Percentiles rank a stretch among this genome's conserved stretches.
These are phyloP conservation scores for Oryzias javanicus DNA, from an alignment of 2,113 vertebrate species.

Conservation along the genomic window DNA sequence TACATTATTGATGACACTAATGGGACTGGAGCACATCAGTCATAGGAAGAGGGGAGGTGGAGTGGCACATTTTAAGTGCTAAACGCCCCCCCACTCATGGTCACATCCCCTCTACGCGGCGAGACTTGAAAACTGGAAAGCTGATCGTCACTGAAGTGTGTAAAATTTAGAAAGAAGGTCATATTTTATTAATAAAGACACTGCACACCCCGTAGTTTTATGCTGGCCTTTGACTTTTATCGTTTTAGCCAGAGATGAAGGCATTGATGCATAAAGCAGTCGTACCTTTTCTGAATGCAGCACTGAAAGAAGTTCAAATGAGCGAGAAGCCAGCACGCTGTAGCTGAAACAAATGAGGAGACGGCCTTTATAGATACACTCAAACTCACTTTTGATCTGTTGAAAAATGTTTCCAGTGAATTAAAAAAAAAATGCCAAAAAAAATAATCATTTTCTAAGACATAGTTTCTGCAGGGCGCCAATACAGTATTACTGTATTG, in stretches of 20 bases:
- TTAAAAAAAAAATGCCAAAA: too few relatives aligned
- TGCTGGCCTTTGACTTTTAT: constrained; percentile 27
- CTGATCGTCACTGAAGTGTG: constrained; percentile 14
- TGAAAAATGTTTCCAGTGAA: too few relatives aligned
- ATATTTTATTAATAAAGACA: constrained; percentile 52
- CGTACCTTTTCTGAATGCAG: constrained; percentile 5
- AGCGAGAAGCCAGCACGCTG: constrained; percentile 32
- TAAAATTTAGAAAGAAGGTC: constrained; percentile 28
- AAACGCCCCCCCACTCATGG: not conserved
- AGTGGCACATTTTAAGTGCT: constrained; percentile 52
- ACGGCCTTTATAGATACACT: constrained; percentile 21
- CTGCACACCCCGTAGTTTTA: not conserved
- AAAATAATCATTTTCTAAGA: too few relatives aligned
- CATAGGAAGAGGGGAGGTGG: constrained; percentile 31
- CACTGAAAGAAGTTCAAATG: constrained; percentile 10
- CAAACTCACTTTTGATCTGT: too few relatives aligned
- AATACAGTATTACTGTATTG: too few relatives aligned
- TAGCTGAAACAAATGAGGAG: constrained; percentile 60
- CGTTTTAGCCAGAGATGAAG: constrained; percentile 18
- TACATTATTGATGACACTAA: constrained; percentile 78
- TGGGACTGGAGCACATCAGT: constrained; percentile 42
- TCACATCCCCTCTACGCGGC: constrained; percentile 8
- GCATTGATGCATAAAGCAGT: constrained; percentile 15
- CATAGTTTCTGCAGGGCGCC: too few relatives aligned
- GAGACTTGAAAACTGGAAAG: constrained; percentile 11